Percentiles rank a stretch among this genome's conserved stretches.
Conservation (phyloP, 23 tunicate genomes). For the Trididemnum miniatum region DNA sequence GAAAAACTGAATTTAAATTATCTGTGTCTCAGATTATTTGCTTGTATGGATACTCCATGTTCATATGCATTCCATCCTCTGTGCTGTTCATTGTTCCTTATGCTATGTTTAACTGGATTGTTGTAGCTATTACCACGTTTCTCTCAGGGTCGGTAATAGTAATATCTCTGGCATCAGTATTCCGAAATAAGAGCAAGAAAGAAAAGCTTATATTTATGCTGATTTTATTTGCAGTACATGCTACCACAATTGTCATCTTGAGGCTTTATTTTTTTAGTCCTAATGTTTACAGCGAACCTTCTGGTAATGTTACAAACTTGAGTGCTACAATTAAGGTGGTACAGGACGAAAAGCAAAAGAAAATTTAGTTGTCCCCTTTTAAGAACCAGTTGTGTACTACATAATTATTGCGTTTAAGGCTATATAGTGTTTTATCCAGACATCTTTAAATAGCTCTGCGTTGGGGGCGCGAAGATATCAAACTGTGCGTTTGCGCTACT, state of each 20-base stretch:
- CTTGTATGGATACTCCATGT: conserved; percentile 87
- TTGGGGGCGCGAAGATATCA: too few relatives aligned
- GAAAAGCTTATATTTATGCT: conserved; percentile 16
- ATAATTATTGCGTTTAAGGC: too few relatives aligned
- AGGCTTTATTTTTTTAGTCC: conserved; percentile 70
- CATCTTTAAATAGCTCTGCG: too few relatives aligned
- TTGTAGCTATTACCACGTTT: conserved; percentile 41
- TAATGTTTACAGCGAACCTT: background rate
- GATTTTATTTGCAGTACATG: conserved; percentile 47
- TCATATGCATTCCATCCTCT: conserved; percentile 70
- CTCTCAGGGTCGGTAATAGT: conserved; percentile 73
- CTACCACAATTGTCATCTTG: conserved; percentile 35
- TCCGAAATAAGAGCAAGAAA: conserved; percentile 44
- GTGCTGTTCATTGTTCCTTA: conserved; percentile 66
- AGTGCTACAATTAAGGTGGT: conserved; percentile 5
- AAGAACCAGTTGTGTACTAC: too few relatives aligned
- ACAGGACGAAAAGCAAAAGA: conserved; percentile 30
- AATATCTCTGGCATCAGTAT: conserved; percentile 60
- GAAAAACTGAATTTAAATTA: conserved; percentile 31
- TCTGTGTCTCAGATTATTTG: conserved; percentile 72
- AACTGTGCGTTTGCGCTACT: too few relatives aligned
- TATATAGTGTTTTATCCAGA: too few relatives aligned
- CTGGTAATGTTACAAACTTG: background rate
- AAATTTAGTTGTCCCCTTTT: too few relatives aligned
- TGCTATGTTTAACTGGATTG: conserved; percentile 71